Base-by-base conservation (phyloP, 2,797 vertebrate genomes). In the Tolypeutes matacus region DNA sequence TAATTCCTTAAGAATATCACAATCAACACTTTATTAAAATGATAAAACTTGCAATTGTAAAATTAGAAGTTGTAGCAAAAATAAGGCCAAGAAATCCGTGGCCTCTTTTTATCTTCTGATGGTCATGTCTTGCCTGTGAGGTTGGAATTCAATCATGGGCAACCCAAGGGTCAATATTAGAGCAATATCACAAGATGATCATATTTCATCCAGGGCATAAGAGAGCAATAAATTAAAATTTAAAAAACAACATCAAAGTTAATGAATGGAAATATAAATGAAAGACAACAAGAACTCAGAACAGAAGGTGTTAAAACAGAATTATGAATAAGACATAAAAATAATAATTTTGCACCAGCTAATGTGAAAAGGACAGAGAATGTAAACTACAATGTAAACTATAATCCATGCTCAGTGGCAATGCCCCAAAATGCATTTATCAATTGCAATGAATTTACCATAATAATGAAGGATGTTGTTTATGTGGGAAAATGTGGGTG, bases 81-180 rank as follows among this genome's bases (percentile, higher is more conserved):
- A 53, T 53, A 53, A 53, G 51, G 2, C 51, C 18, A 81, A 81
- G 15, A 86, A 13, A 25, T 60, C 7, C 0, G 5, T 25, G 29
- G 21, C 31, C 25, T 46, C 27, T 42, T 46, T 23, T 14, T 14
- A 60, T 5, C 53, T 46, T 62, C 14, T 73, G 29, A 62, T 49
- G 34, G 27, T 53, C 39, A 3, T 20, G 0, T 49, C 51, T 39
- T 75, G 31, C 39, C 39, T 49, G 20, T 53, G 39, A 62, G 5
- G 20, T 15, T 27, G 29, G 0, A 17, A 27, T 49, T 62, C 3
- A 46, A 1, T 11, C 20, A n/a, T 1, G 1, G 27, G 2, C 20
- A 46, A 23, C 5, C 25, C 29, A 25, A 83, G 70, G 51, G 51
- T 53, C 1, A 53, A 7, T 27, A 6, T 53, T 56, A 10, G 51